These are phyloP conservation scores for Melieria omissa DNA, from an alignment of 2,888 invertebrate genomes.

Conservation along the genomic window DNA sequence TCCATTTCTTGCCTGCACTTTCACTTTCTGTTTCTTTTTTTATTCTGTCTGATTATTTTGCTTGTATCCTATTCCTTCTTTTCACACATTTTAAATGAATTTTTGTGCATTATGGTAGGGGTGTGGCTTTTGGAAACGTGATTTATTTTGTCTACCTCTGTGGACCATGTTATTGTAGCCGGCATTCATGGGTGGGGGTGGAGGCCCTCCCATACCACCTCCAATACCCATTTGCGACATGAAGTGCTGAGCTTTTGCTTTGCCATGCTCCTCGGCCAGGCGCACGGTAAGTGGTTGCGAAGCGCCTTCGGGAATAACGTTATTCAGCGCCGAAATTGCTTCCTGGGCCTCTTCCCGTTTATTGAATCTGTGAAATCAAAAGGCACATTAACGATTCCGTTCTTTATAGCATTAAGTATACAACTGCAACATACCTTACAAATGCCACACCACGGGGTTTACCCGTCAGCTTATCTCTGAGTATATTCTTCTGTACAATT, in stretches of 20 bases:
- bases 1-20: neutral
- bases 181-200: conserved; percentile 53
- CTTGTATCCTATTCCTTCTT: conserved; percentile 8
- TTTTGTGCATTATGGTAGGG: conserved; percentile 65
- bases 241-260: conserved; percentile 65
- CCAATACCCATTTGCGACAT: conserved; percentile 59
- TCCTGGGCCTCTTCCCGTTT: conserved; percentile 90
- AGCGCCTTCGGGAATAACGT: conserved; percentile 85
- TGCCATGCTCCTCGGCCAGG: conserved; percentile 68
- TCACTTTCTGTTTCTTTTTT: conserved; percentile 12
- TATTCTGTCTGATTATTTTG: conserved; percentile 15
- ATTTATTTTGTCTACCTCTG: conserved; percentile 68
- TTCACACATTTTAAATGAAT: conserved; percentile 51
- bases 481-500: conserved; percentile 91
- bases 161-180: conserved; percentile 66
- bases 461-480: conserved; percentile 89
- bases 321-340: conserved; percentile 87
- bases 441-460: conserved; percentile 92
- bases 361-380: conserved; percentile 74
- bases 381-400: neutral
- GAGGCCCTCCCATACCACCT: conserved; percentile 51
- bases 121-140: conserved; percentile 67
- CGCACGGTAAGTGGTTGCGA: conserved; percentile 83
- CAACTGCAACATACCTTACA: conserved; percentile 75
- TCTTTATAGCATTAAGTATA: neutral